These are phyloP conservation scores for Nymphicus hollandicus DNA, from an alignment of 2,113 vertebrate genomes.

Conservation along the genomic window DNA sequence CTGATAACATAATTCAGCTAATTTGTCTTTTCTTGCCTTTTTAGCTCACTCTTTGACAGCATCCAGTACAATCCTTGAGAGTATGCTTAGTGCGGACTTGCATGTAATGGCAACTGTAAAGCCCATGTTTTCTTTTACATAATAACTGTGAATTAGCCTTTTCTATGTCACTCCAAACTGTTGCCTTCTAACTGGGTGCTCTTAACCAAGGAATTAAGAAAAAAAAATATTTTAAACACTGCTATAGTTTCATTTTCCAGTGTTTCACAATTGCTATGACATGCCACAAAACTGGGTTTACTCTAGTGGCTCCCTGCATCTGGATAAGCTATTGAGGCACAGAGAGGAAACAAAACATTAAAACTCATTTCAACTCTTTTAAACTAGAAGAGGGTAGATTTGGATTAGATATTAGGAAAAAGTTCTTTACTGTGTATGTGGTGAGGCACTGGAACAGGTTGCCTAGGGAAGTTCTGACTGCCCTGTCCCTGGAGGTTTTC, in stretches of 20 bases:
- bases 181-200: background rate
- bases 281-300: background rate
- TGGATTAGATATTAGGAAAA: background rate
- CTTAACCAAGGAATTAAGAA: background rate
- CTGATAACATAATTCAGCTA: constrained; percentile 2
- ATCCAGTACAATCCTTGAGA: background rate
- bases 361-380: background rate
- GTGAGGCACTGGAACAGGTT: background rate
- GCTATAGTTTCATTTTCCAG: background rate
- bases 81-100: background rate
- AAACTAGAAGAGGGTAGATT: background rate
- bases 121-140: background rate
- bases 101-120: background rate
- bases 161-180: background rate
- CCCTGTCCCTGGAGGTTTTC: background rate
- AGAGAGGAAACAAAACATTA: background rate
- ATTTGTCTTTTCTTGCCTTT: constrained; percentile 16
- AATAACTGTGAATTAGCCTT: background rate
- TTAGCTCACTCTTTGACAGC: background rate
- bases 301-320: background rate
- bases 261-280: background rate
- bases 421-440: background rate
- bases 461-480: background rate
- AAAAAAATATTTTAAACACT: background rate
- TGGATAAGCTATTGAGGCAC: background rate